phyloP scores from a whole-genome alignment of 1,140 invertebrate species.

The Phortica variegata region DNA sequence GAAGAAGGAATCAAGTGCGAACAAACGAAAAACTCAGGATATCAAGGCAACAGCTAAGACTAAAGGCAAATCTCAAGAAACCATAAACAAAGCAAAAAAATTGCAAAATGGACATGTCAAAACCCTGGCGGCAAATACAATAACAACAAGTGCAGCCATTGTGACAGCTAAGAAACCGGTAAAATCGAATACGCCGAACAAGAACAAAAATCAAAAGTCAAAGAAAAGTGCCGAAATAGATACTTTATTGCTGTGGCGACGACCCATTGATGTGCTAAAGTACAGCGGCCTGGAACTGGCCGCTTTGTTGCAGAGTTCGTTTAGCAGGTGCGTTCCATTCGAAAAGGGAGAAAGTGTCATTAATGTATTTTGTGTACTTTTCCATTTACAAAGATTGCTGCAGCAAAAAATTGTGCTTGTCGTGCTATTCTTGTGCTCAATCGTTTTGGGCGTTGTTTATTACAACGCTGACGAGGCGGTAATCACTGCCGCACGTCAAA shows the following conservation, averaged over 20 bases:
- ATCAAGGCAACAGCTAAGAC: not conserved
- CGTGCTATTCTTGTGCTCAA: conserved; percentile 55
- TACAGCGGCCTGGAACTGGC: conserved; percentile 80
- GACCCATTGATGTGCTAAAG: conserved; percentile 78
- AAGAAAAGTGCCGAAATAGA: conserved; percentile 62
- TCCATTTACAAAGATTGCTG: conserved; percentile 59
- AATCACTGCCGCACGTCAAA: conserved; percentile 57
- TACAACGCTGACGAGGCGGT: conserved; percentile 58
- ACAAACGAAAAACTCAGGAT: conserved; percentile 26
- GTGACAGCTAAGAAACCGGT: too few relatives aligned
- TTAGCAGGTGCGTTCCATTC: conserved; percentile 56
- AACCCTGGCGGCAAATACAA: conserved; percentile 6
- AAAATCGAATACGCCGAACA: conserved; percentile 55
- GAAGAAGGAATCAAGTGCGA: conserved; percentile 37
- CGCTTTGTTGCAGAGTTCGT: conserved; percentile 64
- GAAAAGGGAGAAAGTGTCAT: not conserved
- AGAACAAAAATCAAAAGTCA: conserved; percentile 58
- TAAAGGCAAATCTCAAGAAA: conserved; percentile 3
- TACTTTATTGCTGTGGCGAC: conserved; percentile 86
- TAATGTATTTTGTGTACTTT: conserved; percentile 8
- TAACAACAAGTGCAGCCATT: not conserved
- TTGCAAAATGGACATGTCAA: conserved; percentile 18
- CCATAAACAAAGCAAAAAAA: conserved; percentile 34
- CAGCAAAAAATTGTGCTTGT: conserved; percentile 59
- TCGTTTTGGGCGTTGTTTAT: conserved; percentile 55